Base-by-base conservation (phyloP, 2,888 invertebrate species). In the Frankliniella intonsa region DNA sequence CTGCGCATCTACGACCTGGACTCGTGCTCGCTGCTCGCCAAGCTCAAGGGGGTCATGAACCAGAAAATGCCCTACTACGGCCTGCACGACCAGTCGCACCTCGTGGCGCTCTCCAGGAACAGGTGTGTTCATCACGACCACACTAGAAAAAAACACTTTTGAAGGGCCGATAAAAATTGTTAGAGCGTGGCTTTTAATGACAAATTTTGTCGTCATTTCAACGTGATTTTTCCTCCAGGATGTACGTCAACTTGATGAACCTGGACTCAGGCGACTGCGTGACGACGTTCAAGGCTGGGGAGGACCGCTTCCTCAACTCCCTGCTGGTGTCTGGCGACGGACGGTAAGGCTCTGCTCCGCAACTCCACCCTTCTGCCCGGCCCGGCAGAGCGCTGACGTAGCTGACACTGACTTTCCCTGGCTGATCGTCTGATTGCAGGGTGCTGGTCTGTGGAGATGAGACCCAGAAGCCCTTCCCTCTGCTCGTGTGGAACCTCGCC, bases 11-110 rank as follows among this genome's bases (percentile, higher is more conserved):
- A 94, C 86, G 93, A 96, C 87, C 89, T 96, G 82, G 92, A 96
- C 86, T 91, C 92, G 88, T 96, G 95, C 3, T 85, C 85, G 27
- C 86, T 90, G 81, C 84, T 89, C 80, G 88, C 88, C 80, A 89
- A 89, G 84, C 86, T 90, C 65, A 89, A 90, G 85, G 86, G 95
- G 62, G 94, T 96, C 50, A 96, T 96, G 95, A 96, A 96, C 89
- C 95, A 96, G 88, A 95, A 95, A 88, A 95, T 96, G 95, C 95
- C 96, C 83, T 96, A 92, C 88, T 97, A 94, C 88, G 96, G 95
- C 0, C 90, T 95, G 14, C 95, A 96, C 87, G 94, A 95, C 89
- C 88, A 91, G 81, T 91, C 92, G 81, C 95, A 96, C 87, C 89
- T 94, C 84, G 96, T 96, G 55, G 93, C 95, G 7, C 90, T 97